Percentiles rank a stretch among this genome's conserved stretches.
phyloP scores from a whole-genome alignment of 2,113 vertebrate species.

The Scophthalmus maximus region DNA sequence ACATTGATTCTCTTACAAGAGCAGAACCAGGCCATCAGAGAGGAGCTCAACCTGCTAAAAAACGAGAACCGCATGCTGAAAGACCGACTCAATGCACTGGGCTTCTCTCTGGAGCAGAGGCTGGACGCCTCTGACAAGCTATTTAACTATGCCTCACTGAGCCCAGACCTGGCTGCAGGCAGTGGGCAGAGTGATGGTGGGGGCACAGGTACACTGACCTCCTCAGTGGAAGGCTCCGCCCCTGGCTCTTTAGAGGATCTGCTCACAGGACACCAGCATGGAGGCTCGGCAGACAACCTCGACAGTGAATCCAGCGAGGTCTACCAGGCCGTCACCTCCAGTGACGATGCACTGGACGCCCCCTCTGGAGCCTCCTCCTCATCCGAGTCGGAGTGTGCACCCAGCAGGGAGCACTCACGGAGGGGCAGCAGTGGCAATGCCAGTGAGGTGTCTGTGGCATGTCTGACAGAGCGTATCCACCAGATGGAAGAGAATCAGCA shows the following conservation, averaged over 20 bases:
- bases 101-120: constrained; percentile 94
- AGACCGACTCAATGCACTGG: constrained; percentile 92
- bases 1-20: constrained; percentile 91
- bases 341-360: constrained; percentile 93
- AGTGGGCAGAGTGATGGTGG: constrained; percentile 87
- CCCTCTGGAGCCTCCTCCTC: constrained; percentile 90
- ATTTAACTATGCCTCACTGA: constrained; percentile 88
- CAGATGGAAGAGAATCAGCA: constrained; percentile 99
- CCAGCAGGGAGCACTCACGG: constrained; percentile 88
- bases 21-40: constrained; percentile 91
- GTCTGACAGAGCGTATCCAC: constrained; percentile 94
- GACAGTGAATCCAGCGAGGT: constrained; percentile 96
- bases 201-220: constrained; percentile 88
- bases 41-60: constrained; percentile 92
- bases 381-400: constrained; percentile 89
- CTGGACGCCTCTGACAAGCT: constrained; percentile 90
- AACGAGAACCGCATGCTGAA: constrained; percentile 97
- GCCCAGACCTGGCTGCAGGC: constrained; percentile 86
- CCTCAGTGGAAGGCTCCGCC: constrained; percentile 93
- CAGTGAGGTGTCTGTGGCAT: constrained; percentile 93
- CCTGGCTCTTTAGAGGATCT: constrained; percentile 95
- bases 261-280: constrained; percentile 89
- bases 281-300: constrained; percentile 92
- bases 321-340: constrained; percentile 94
- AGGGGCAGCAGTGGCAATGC: constrained; percentile 90